Base-by-base conservation (phyloP, 2,888 invertebrate genomes). In the Actias luna region DNA sequence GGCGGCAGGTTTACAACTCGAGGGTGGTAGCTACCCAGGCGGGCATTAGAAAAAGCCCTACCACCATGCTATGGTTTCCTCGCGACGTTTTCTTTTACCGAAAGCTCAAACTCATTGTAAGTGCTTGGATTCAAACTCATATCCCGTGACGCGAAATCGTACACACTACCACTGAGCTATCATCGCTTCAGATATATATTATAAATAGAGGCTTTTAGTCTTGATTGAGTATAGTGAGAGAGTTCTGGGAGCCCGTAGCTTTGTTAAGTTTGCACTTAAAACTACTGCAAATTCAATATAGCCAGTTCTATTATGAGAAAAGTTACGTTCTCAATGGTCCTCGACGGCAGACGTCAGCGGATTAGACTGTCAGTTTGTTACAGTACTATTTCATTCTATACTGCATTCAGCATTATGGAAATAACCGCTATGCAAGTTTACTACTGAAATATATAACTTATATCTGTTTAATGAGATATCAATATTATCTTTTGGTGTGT, bases 291-390 rank as follows among this genome's bases (percentile, higher is more conserved):
- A 18, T 55, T 55, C 55, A 55, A 55, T 55, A 50, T 10, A 63
- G 50, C 59, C 63, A 67, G 67, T 63, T 66, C 64, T 63, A 64
- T 69, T 69, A 71, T 71, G 69, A 71, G 71, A 65, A 71, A 71
- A 71, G 71, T 71, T 71, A 42, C 57, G 55, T 62, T n/a, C 55
- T 33, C 57, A 64, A 68, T 65, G 66, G 62, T 61, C 61, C 71
- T 71, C 64, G 69, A 67, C 67, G 55, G 55, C n/a, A 55, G 29
- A 29, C 29, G 18, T 16, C 8, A 7, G 16, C 0, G n/a, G 16
- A 29, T 29, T 29, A 29, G 55, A 55, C 29, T 29, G 29, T 55
- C 29, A 29, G 14, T 18, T 14, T 46, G 1, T 22, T 22, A 18
- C 3, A 5, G 7, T 16, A n/a, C 55, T n/a, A n/a, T 29, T 29